These are phyloP conservation scores for Drosophila virilis DNA, from an alignment of 1,140 invertebrate species.

Conservation along the genomic window DNA sequence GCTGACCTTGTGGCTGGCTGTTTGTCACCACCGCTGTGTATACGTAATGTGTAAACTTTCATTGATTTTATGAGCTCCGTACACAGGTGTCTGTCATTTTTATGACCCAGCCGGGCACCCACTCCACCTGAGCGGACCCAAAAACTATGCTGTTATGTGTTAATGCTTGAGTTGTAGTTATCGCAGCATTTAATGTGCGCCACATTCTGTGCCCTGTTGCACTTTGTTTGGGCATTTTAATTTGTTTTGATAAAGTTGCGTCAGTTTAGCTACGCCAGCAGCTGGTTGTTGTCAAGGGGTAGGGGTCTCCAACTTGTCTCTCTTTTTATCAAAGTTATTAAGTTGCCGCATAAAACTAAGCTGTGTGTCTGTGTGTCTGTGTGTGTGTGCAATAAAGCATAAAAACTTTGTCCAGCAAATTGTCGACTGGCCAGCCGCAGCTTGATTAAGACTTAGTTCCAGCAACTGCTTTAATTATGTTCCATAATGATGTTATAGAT, in stretches of 20 bases:
- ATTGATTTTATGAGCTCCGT: constrained; percentile 31
- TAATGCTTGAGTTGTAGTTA: constrained; percentile 31
- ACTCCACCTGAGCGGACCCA: background rate
- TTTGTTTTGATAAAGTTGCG: constrained; percentile 49
- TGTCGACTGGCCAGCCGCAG: constrained; percentile 27
- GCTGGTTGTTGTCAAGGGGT: background rate
- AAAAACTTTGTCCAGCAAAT: constrained; percentile 53
- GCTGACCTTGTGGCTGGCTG: constrained; percentile 23
- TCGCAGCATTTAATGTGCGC: constrained; percentile 8
- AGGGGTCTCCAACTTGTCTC: constrained; percentile 10
- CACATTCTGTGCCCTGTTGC: constrained; percentile 5
- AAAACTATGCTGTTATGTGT: constrained; percentile 25
- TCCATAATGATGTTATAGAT: constrained; percentile 14
- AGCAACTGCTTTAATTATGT: constrained; percentile 15
- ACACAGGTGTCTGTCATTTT: constrained; percentile 28
- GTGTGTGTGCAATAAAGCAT: constrained; percentile 29
- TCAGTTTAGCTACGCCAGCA: background rate
- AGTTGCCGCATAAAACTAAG: constrained; percentile 42
- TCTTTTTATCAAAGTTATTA: constrained; percentile 63
- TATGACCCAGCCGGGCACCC: background rate
- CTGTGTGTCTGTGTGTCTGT: constrained; percentile 1
- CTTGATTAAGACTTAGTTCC: constrained; percentile 58
- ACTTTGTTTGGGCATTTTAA: constrained; percentile 36
- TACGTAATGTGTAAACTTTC: constrained; percentile 36
- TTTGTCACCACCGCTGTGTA: constrained; percentile 12